phyloP scores from a whole-genome alignment of 2,888 invertebrate species.

The Sminthurinus aureus region DNA sequence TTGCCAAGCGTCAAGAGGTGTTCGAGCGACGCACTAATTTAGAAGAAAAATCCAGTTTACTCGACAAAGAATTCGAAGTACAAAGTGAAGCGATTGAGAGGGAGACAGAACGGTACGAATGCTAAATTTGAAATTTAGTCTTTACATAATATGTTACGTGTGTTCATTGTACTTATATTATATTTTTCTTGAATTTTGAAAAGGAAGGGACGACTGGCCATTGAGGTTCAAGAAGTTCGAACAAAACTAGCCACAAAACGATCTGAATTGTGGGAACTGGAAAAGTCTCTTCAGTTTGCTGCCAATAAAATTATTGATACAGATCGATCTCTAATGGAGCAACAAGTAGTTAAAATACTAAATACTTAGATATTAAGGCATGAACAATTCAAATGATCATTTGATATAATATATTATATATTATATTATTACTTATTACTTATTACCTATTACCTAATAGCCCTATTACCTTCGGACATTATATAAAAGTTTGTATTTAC shows the following conservation, averaged over 20 bases:
- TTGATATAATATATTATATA: too few species aligned
- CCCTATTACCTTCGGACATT: too few species aligned
- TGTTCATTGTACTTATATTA: too few species aligned
- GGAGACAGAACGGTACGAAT: slow-evolving; percentile 49
- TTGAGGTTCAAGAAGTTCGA: slow-evolving; percentile 38
- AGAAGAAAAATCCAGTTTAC: slow-evolving; percentile 46
- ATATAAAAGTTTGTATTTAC: neutral
- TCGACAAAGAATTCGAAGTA: slow-evolving; percentile 49
- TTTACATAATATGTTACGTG: too few species aligned
- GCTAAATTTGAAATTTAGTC: too few species aligned
- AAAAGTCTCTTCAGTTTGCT: slow-evolving; percentile 35
- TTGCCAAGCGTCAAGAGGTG: slow-evolving; percentile 38
- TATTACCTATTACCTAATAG: too few species aligned
- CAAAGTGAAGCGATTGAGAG: slow-evolving; percentile 51
- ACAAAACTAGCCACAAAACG: slow-evolving; percentile 43
- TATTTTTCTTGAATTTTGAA: too few species aligned
- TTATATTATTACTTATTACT: too few species aligned
- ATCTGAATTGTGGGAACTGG: slow-evolving; percentile 43
- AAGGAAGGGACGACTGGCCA: slow-evolving; percentile 47
- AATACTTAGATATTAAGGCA: too few species aligned
- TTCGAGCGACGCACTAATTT: slow-evolving; percentile 34
- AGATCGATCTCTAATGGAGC: slow-evolving; percentile 46
- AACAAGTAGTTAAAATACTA: slow-evolving; percentile 3
- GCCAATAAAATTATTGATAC: slow-evolving; percentile 44
- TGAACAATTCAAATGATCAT: too few species aligned